phyloP scores from a whole-genome alignment of 53 echinoderm and acorn worm species.

The Henricia sp. region DNA sequence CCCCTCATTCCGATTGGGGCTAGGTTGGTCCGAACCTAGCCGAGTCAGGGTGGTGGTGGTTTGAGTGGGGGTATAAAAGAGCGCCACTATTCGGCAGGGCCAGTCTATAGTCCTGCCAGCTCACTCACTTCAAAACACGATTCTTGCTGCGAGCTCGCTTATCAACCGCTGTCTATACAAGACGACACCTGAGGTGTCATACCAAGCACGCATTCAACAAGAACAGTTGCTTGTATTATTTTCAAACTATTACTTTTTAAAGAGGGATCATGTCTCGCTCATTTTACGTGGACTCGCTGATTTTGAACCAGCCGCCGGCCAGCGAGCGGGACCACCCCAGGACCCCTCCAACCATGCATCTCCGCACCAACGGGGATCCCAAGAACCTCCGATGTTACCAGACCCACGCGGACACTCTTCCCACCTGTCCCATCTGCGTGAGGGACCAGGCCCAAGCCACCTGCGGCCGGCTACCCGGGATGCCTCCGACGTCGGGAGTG shows the following conservation, averaged over 20 bases:
- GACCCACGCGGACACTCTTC: constrained; percentile 79
- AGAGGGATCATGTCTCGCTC: constrained; percentile 85
- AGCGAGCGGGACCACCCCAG: constrained; percentile 74
- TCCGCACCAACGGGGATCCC: constrained; percentile 63
- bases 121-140: neutral
- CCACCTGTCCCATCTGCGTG: constrained; percentile 80
- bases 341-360: constrained; percentile 68
- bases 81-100: constrained; percentile 13
- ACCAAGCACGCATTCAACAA: neutral
- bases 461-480: constrained; percentile 70
- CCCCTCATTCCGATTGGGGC: constrained; percentile 5
- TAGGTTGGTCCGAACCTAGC: neutral
- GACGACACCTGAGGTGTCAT: neutral
- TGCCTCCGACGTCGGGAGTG: constrained; percentile 64
- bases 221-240: neutral
- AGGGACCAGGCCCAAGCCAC: constrained; percentile 72
- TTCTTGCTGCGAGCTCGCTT: neutral
- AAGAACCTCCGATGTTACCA: constrained; percentile 71
- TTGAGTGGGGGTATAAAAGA: constrained; percentile 29
- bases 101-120: constrained; percentile 20
- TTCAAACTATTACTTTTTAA: neutral
- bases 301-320: constrained; percentile 85
- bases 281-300: constrained; percentile 98
- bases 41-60: constrained; percentile 7
- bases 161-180: constrained; percentile 6